Evolutionary conservation across 2,797 vertebrate genomes (phyloP).

Genomic region (Basileuterus tristriatus): DNA sequence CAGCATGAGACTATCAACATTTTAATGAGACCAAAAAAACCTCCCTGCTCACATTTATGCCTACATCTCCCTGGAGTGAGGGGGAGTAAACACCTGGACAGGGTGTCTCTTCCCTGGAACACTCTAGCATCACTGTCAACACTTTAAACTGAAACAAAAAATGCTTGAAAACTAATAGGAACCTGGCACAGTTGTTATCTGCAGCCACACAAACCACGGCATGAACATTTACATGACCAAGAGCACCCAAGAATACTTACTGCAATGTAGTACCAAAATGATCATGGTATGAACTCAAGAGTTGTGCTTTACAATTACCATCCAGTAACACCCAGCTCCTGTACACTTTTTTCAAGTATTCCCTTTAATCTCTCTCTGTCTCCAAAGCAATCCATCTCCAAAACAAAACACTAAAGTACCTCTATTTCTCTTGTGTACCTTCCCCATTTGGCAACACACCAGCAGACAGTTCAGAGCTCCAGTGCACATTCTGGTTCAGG

Average conservation of each 20-base stretch:
- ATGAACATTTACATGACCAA: background rate
- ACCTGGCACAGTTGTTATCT: background rate
- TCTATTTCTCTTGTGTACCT: background rate
- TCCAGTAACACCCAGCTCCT: background rate
- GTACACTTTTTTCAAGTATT: background rate
- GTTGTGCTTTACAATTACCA: background rate
- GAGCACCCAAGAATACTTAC: background rate
- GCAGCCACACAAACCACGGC: background rate
- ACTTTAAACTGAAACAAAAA: background rate
- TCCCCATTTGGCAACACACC: background rate
- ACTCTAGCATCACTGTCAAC: rapidly evolving
- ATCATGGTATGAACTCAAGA: background rate
- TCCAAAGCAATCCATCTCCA: background rate
- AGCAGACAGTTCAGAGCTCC: background rate
- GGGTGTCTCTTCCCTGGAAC: background rate
- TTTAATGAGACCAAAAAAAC: background rate
- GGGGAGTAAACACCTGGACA: background rate
- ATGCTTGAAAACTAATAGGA: background rate
- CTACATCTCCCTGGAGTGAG: background rate
- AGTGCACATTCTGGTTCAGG: background rate
- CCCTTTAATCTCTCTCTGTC: background rate
- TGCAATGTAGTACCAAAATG: background rate
- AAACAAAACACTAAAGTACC: background rate
- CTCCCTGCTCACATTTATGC: background rate
- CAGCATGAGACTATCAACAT: background rate